Conservation (phyloP, 2,888 invertebrate species). For the Malthinus seriepunctatus region DNA sequence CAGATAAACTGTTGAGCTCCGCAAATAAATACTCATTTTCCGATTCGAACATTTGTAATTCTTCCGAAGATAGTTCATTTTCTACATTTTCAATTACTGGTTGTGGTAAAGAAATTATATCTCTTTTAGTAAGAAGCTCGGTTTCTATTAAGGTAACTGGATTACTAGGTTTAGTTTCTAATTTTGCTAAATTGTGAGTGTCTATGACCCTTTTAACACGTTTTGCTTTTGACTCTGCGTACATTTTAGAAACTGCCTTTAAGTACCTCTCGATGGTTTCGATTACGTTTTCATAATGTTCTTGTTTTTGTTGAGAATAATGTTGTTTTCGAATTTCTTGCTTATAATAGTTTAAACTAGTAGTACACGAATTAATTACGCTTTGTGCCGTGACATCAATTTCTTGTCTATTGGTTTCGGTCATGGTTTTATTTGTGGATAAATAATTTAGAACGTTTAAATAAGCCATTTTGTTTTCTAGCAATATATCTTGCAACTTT, state of each 20-base stretch:
- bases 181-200: conserved; percentile 75
- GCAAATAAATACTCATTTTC: conserved; percentile 88
- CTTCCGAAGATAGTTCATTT: conserved; percentile 77
- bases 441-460: conserved; percentile 78
- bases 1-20: conserved; percentile 84
- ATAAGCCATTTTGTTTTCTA: conserved; percentile 84
- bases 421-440: conserved; percentile 72
- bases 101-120: conserved; percentile 43
- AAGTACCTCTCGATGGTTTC: conserved; percentile 79
- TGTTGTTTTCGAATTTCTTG: conserved; percentile 62
- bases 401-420: conserved; percentile 82
- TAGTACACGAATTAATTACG: conserved; percentile 80
- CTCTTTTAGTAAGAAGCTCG: conserved; percentile 20
- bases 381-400: conserved; percentile 85
- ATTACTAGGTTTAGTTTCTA: conserved; percentile 58
- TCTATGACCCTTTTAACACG: conserved; percentile 85
- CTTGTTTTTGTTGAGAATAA: conserved; percentile 67
- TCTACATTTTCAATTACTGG: conserved; percentile 58
- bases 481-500: conserved; percentile 75
- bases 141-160: neutral
- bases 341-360: conserved; percentile 75
- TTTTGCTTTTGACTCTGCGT: conserved; percentile 86
- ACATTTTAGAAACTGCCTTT: conserved; percentile 83
- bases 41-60: conserved; percentile 89
- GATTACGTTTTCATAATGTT: conserved; percentile 77